Conservation (phyloP, 2,888 invertebrate species). For the Mylabris sibirica region DNA sequence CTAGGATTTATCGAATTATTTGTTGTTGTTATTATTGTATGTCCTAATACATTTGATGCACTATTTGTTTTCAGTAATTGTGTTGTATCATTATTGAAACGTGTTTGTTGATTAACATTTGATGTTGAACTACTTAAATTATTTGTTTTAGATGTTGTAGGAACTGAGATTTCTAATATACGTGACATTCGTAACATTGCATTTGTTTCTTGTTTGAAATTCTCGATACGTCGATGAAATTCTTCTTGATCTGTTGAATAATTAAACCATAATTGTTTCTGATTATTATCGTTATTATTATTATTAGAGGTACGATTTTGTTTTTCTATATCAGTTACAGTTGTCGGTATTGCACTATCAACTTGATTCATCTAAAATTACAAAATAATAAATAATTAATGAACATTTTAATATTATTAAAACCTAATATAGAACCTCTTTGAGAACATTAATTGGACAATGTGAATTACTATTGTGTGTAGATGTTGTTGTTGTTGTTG, state of each 20-base stretch:
- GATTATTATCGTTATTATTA: constrained; percentile 15
- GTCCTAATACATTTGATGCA: constrained; percentile 58
- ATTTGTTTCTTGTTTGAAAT: constrained; percentile 80
- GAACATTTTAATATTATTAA: not conserved
- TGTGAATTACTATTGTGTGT: constrained; percentile 4
- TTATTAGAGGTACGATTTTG: constrained; percentile 44
- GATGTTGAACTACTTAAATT: constrained; percentile 16
- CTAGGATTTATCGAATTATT: constrained; percentile 50
- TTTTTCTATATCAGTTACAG: constrained; percentile 55
- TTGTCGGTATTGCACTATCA: constrained; percentile 50
- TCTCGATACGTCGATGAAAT: constrained; percentile 71
- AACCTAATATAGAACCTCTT: constrained; percentile 51
- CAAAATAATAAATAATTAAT: constrained; percentile 6
- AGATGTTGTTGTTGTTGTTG: not conserved
- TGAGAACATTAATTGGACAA: constrained; percentile 51
- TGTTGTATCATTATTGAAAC: constrained; percentile 14
- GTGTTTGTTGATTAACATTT: constrained; percentile 8
- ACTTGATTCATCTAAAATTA: constrained; percentile 47
- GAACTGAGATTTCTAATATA: constrained; percentile 50
- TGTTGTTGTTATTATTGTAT: constrained; percentile 39
- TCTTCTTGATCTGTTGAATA: constrained; percentile 66
- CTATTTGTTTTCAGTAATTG: constrained; percentile 58
- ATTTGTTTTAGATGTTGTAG: constrained; percentile 30
- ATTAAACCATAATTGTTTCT: constrained; percentile 66
- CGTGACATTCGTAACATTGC: constrained; percentile 67